Evolutionary conservation across 2,888 invertebrate genomes (phyloP), one percentile per base, ranked within the genome.

Genomic region (Tridacna crocea): DNA sequence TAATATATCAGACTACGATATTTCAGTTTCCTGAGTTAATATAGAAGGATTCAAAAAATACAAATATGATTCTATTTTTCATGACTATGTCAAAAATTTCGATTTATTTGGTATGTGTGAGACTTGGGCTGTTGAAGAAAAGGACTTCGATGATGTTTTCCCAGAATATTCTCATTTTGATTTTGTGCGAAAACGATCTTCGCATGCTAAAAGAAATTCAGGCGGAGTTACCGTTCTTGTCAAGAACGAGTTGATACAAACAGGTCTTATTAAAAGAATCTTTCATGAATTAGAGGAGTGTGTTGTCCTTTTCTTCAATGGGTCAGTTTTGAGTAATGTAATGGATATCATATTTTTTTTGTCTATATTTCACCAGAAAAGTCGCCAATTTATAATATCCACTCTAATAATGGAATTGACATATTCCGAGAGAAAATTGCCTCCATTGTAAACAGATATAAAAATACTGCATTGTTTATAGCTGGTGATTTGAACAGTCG

Each of bases 171-270:
- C 15, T 4, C 11, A 17, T 65, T 65, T 11, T 27, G 65, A 22
- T 65, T 65, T 24, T 65, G 15, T 17, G 26, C 65, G 6, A 15
- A 65, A 65, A 22, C 65, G 65, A 22, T 22, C 65, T 4, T 17
- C 24, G 15, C 17, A 65, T 22, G 65, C 65, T 4, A 65, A 27
- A 17, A 22, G 65, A 24, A 17, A 65, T 24, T 65, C 65, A 17
- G 24, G 65, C 26, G 65, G 65, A 22, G 65, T 65, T 65, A 65
- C 65, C 27, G 12, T 22, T n/a, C n/a, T n/a, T n/a, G n/a, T n/a
- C n/a, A n/a, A n/a, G n/a, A n/a, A n/a, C n/a, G n/a, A n/a, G n/a
- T 26, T 65, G 24, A 27, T 65, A 17, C 24, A 65, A 6, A 24
- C 65, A 24, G 65, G 65, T 24, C 24, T 24, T 10, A 65, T 65